Conservation (phyloP, 2,113 vertebrate species). For the Diglossa brunneiventris region DNA sequence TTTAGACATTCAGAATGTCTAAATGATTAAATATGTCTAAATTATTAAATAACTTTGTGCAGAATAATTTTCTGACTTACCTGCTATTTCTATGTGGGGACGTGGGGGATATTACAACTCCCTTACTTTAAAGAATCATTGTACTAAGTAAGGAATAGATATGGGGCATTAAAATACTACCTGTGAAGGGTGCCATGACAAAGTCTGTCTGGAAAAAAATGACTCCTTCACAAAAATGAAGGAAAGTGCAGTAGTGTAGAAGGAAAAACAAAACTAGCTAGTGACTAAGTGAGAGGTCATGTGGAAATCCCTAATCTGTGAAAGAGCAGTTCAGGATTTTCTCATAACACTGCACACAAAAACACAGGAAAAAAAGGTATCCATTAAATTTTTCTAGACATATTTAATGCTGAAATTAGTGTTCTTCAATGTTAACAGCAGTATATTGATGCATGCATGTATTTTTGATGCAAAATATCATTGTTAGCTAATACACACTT, state of each 20-base stretch:
- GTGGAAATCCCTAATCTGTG: neutral
- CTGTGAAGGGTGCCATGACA: neutral
- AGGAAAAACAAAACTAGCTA: neutral
- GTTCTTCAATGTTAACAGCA: neutral
- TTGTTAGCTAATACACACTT: neutral
- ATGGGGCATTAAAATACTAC: neutral
- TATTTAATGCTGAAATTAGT: neutral
- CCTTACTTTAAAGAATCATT: neutral
- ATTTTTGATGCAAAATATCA: neutral
- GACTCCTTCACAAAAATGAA: neutral
- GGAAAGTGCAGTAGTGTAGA: neutral
- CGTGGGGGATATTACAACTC: neutral
- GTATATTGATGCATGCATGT: neutral
- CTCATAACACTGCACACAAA: fast-evolving
- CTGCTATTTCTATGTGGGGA: neutral
- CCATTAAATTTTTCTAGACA: neutral
- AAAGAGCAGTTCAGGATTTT: neutral
- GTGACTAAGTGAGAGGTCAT: neutral
- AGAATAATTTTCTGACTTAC: neutral
- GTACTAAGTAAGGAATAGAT: neutral
- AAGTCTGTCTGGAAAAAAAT: neutral
- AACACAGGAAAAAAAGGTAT: neutral
- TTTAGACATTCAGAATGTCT: neutral
- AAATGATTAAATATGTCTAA: too few species aligned
- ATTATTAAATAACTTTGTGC: neutral